A percentile compares a stretch with the other conserved stretches of the same genome.
These are phyloP conservation scores for Alviniconcha marisindica DNA, from an alignment of 1,140 invertebrate genomes.

Conservation along the genomic window DNA sequence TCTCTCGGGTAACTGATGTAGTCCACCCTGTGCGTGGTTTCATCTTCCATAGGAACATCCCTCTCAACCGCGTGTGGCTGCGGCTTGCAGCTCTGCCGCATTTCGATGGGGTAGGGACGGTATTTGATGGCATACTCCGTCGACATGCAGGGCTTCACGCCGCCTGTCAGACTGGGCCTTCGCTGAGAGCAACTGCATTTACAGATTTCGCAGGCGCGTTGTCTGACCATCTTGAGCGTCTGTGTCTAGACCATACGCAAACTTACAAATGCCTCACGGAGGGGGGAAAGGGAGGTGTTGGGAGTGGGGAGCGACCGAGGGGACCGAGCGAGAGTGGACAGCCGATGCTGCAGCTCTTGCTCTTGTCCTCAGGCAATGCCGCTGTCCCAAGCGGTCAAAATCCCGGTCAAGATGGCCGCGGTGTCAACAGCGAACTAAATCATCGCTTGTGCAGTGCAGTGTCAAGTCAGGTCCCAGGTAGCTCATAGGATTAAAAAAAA, in stretches of 20 bases:
- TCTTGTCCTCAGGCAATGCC: conserved; percentile 35
- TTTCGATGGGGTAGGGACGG: conserved; percentile 62
- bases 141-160: conserved; percentile 60
- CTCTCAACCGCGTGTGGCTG: conserved; percentile 52
- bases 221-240: conserved; percentile 53
- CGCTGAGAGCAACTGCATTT: conserved; percentile 73
- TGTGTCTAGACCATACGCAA: not conserved
- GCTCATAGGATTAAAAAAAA: no score
- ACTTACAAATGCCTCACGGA: not conserved
- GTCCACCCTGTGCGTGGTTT: conserved; percentile 73
- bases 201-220: conserved; percentile 73
- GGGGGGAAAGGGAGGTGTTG: no score
- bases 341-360: conserved; percentile 6
- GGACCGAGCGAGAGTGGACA: not conserved
- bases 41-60: conserved; percentile 61
- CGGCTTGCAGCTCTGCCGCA: conserved; percentile 65
- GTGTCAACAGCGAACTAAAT: no score
- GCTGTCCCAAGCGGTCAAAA: conserved; percentile 16
- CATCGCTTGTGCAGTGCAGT: no score
- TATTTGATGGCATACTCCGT: conserved; percentile 72
- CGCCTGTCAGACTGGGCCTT: conserved; percentile 55
- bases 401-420: no score
- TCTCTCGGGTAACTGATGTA: conserved; percentile 71
- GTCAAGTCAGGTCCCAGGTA: no score
- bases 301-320: no score